These are phyloP conservation scores for Corydoras maculifer DNA, from an alignment of 2,113 vertebrate species.

Conservation along the genomic window DNA sequence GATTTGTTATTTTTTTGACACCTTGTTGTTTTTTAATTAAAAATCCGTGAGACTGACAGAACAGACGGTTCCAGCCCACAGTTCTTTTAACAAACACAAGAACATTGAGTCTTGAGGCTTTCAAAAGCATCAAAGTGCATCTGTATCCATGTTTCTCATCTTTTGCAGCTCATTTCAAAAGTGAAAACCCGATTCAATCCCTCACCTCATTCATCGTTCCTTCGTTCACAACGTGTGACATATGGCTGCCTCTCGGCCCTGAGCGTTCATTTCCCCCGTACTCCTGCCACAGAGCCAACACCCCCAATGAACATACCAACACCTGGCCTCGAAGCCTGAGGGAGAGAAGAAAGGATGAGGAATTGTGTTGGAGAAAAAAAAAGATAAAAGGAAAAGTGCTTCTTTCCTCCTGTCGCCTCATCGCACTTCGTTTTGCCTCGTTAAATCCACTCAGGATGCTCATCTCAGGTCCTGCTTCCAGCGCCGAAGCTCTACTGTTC, in stretches of 20 bases:
- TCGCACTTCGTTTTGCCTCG: slow-evolving; percentile 43
- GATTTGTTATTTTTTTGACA: no score
- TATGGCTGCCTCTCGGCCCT: slow-evolving; percentile 23
- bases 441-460: slow-evolving; percentile 49
- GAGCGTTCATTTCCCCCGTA: slow-evolving; percentile 28
- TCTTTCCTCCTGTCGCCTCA: slow-evolving; percentile 11
- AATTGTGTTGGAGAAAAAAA: background rate
- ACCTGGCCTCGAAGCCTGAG: slow-evolving; percentile 25
- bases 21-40: no score
- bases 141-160: no score
- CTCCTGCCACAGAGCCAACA: slow-evolving; percentile 25
- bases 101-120: no score
- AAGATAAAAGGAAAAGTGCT: background rate
- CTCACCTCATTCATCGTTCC: background rate
- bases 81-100: no score
- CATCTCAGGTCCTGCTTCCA: no score
- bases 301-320: slow-evolving; percentile 33
- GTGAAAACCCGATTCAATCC: background rate
- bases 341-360: background rate
- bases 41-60: no score
- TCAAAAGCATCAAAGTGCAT: no score
- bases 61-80: no score
- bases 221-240: slow-evolving; percentile 2
- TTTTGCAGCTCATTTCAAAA: background rate
- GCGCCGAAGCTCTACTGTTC: no score